Evolutionary conservation across 2,797 vertebrate genomes (phyloP), one percentile per base, ranked within the genome.

Genomic region (Passerculus sandwichensis): DNA sequence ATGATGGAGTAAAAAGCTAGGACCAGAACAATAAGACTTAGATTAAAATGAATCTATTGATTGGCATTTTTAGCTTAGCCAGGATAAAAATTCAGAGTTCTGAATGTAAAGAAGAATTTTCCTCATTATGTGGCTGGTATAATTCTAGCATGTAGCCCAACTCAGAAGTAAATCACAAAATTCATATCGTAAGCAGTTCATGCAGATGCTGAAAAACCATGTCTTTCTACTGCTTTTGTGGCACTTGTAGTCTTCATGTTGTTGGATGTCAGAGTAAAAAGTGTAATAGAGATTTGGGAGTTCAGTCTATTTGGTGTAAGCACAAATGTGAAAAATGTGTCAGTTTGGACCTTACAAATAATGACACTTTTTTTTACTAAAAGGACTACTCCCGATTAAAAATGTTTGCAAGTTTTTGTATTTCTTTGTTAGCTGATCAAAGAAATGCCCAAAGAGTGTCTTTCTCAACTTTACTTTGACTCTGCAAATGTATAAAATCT

Each of bases 1-100:
- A 91, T 17, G 50, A 86, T 77, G 59, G 62, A 85, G 19, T 85
- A 59, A 91, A 94, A 92, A 91, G 72, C 59, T 45, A 59, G 57
- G 72, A 95, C 84, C 73, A 80, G 95, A 90, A 92, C 83, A 97
- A 94, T 91, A 94, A 78, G 40, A 85, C 76, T 85, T 78, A 77
- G 93, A 95, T 95, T 87, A 87, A 69, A 91, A 92, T 82, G 17
- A 84, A 62, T 84, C 89, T 91, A 38, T 96, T 94, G 72, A 97
- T 73, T 14, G 5, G 57, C 30, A 65, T 91, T 94, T 95, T 75
- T 75, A 72, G 5, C 14, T 75, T 44, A 75, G 29, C 38, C 70
- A 70, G 29, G 62, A 32, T 48, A 89, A 88, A 94, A 80, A 85
- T 20, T 66, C 50, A 70, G 40, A 61, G 25, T 74, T 95, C n/a